Evolutionary conservation across 2,113 vertebrate genomes (phyloP).

Genomic region (Otocyon megalotis): DNA sequence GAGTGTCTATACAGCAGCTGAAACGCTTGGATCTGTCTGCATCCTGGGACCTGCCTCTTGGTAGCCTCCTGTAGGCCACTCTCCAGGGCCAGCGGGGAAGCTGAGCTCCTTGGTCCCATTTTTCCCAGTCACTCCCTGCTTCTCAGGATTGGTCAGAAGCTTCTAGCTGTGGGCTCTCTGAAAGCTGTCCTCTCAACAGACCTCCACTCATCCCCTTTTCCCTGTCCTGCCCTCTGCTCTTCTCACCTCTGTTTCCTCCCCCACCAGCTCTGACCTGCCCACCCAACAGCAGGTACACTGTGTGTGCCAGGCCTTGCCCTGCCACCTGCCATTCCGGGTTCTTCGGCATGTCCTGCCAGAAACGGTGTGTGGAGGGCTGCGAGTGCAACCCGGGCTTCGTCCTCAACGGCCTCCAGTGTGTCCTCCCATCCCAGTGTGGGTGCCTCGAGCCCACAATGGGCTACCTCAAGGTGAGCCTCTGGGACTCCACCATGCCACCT

Average conservation of each 20-base stretch:
- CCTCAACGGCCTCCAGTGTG: constrained; percentile 81
- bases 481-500: constrained; percentile 72
- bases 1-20: not conserved
- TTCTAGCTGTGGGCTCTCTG: not conserved
- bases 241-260: not conserved
- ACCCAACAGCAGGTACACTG: constrained; percentile 88
- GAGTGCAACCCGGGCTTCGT: constrained; percentile 81
- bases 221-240: not conserved
- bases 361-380: constrained; percentile 80
- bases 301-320: constrained; percentile 86
- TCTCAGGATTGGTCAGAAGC: not conserved
- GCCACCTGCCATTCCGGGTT: constrained; percentile 68
- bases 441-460: constrained; percentile 33
- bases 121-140: not conserved
- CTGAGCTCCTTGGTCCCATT: not conserved
- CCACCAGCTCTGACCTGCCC: constrained; percentile 87
- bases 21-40: not conserved
- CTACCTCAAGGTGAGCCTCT: constrained; percentile 73
- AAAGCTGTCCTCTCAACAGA: not conserved
- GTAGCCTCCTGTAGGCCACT: not conserved
- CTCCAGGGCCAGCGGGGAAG: not conserved
- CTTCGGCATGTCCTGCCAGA: constrained; percentile 53
- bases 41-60: not conserved
- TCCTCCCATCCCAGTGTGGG: constrained; percentile 78
- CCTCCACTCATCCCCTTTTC: not conserved